These are phyloP conservation scores for Gymnocypris eckloni DNA, from an alignment of 2,797 vertebrate species.

Conservation along the genomic window DNA sequence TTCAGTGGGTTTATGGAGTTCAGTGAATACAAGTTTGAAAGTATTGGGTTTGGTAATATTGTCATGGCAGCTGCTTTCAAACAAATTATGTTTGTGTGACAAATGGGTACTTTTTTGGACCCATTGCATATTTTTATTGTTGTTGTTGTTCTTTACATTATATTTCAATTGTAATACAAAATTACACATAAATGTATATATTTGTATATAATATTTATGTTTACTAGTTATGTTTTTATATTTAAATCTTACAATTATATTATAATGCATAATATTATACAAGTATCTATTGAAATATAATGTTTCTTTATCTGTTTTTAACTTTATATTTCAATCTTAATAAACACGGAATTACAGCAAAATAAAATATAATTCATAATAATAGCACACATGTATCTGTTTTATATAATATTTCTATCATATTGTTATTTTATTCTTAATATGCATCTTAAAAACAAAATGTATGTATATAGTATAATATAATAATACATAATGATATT, in stretches of 20 bases:
- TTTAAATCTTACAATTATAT: too few species aligned
- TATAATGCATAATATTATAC: too few species aligned
- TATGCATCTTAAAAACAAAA: background rate
- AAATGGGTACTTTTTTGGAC: too few species aligned
- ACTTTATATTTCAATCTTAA: background rate
- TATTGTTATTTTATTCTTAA: background rate
- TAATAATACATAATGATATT: too few species aligned
- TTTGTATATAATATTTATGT: too few species aligned
- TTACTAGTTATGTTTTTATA: too few species aligned
- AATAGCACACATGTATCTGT: background rate
- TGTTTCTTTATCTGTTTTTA: background rate
- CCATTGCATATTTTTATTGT: too few species aligned
- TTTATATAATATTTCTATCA: background rate
- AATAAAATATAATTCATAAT: background rate
- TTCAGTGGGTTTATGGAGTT: background rate
- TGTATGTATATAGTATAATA: background rate
- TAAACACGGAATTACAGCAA: background rate
- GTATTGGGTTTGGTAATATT: background rate
- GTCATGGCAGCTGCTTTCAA: too few species aligned
- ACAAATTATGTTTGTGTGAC: too few species aligned
- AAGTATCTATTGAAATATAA: background rate
- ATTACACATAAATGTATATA: too few species aligned
- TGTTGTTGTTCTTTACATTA: too few species aligned
- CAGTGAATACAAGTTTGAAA: background rate
- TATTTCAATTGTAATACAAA: too few species aligned